Conservation (phyloP, 2,888 invertebrate species). For the Acanthosepion pharaonis region DNA sequence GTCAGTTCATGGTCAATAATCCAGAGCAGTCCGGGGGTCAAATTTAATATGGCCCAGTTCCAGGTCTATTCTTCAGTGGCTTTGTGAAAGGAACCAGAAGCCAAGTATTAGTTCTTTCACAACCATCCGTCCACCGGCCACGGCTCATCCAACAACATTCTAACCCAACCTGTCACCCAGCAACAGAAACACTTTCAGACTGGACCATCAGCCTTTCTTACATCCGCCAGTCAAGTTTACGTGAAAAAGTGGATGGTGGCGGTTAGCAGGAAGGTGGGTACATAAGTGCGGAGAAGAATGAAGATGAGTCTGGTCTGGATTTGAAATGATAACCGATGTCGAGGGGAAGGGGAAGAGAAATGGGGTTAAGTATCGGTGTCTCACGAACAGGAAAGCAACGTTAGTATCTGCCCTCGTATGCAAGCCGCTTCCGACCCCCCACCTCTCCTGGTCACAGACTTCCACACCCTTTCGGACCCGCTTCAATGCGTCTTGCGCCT, state of each 20-base stretch:
- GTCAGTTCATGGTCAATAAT: constrained; percentile 33
- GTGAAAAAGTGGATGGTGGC: background rate
- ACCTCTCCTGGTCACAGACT: background rate
- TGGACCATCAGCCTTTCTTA: background rate
- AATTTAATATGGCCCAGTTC: constrained; percentile 33
- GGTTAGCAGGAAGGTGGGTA: background rate
- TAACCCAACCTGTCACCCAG: background rate
- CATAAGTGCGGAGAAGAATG: background rate
- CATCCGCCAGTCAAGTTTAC: constrained; percentile 33
- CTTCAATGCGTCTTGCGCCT: background rate
- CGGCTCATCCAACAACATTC: background rate
- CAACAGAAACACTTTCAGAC: background rate
- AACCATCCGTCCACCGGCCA: background rate
- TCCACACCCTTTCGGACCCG: background rate
- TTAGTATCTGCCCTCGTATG: too few species aligned
- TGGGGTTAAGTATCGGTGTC: constrained; percentile 10
- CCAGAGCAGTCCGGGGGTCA: constrained; percentile 5
- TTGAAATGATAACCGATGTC: background rate
- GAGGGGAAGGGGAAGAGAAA: background rate
- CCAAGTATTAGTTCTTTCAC: background rate
- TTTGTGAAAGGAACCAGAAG: background rate
- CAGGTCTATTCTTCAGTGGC: background rate
- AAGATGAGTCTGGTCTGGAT: background rate
- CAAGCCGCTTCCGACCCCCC: background rate
- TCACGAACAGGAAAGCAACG: background rate